Evolutionary conservation across 2,113 vertebrate genomes (phyloP), one percentile per base, ranked within the genome.

Genomic region (Pedetes capensis): DNA sequence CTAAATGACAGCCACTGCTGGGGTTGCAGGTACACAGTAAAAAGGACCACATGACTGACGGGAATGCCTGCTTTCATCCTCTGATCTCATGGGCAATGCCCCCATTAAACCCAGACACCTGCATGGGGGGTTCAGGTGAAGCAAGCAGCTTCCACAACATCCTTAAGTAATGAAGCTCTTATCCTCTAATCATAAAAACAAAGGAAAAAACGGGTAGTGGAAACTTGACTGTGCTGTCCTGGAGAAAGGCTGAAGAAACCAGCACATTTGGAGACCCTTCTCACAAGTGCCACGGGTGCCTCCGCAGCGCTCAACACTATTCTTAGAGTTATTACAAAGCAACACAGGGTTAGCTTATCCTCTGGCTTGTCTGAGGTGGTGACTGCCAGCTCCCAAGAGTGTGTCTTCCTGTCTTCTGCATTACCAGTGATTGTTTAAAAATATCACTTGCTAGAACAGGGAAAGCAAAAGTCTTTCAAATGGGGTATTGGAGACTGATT

Each of bases 191-290:
- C 22, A 61, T 17, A 23, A 23, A 63, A 23, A 64, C 17, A n/a
- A 63, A 5, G 9, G 12, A 47, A 37, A 44, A 20, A 47, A 64
- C 39, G 10, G 39, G n/a, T 34, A 29, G 10, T 1, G 3, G 12
- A 27, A 55, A 34, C 10, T 0, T 18, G 18, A 18, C 6, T 12
- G 57, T 5, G 47, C 22, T 2, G 8, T 0, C 23, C 29, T 0
- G 6, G 4, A 29, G 78, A 0, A 0, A 22, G 49, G 57, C 1
- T 10, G 12, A 53, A n/a, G 44, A 74, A 42, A 27, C 2, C n/a
- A 6, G 1, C 9, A 6, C 6, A 51, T 51, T 3, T 34, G 11
- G 71, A 51, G 49, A 79, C 16, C 6, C 2, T 51, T 59, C 17
- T 49, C n/a, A 51, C n/a, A 23, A 32, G 22, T 8, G 75, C 66